These are phyloP conservation scores for Drosophila takahashii DNA, from an alignment of 1,140 invertebrate genomes.

Conservation along the genomic window DNA sequence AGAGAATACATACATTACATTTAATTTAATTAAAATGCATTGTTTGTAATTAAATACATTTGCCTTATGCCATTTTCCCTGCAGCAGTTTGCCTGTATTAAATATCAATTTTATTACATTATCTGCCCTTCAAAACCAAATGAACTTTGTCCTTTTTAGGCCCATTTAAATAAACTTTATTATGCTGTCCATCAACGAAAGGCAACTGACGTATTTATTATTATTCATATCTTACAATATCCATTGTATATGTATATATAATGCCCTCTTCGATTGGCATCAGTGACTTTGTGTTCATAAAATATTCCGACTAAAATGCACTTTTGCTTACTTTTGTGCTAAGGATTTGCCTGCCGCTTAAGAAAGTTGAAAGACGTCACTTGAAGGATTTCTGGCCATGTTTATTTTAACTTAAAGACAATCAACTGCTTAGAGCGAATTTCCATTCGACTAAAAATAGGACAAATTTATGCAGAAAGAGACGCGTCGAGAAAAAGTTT, in stretches of 20 bases:
- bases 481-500: neutral
- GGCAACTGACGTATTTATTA: slow-evolving; percentile 21
- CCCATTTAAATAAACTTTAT: slow-evolving; percentile 1
- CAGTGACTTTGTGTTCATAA: neutral
- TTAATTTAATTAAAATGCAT: no score
- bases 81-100: neutral
- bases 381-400: neutral
- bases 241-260: slow-evolving; percentile 2
- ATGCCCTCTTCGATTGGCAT: slow-evolving; percentile 6
- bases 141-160: slow-evolving; percentile 1
- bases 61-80: neutral
- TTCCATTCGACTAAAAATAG: slow-evolving; percentile 33
- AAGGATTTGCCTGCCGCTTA: neutral
- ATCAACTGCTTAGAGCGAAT: neutral
- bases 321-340: neutral
- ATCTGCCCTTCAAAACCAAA: neutral
- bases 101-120: neutral
- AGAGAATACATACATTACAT: no score
- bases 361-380: neutral
- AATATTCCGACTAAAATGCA: neutral
- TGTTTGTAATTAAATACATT: neutral
- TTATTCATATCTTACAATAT: slow-evolving; percentile 12
- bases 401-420: slow-evolving; percentile 3
- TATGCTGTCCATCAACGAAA: slow-evolving; percentile 22
- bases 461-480: slow-evolving; percentile 20